Conservation (phyloP, 1,140 invertebrate genomes). For the Alviniconcha marisindica region DNA sequence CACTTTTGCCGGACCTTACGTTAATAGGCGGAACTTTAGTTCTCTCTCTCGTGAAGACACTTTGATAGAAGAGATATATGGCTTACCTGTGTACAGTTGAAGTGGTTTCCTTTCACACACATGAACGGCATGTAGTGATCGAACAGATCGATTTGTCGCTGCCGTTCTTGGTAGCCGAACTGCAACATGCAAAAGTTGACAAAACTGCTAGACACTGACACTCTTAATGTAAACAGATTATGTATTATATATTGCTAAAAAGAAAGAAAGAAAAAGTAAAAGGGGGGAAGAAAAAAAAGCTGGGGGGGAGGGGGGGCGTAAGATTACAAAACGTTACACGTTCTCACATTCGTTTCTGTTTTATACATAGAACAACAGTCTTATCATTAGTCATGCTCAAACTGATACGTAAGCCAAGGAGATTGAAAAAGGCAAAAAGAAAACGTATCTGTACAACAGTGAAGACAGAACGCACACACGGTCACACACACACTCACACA, state of each 20-base stretch:
- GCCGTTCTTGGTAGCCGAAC: constrained; percentile 5
- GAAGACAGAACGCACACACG: background rate
- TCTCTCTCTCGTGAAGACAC: too few species aligned
- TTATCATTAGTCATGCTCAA: background rate
- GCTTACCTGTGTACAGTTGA: constrained; percentile 13
- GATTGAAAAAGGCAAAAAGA: too few species aligned
- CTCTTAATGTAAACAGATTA: background rate
- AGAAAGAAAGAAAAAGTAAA: too few species aligned
- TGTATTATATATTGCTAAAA: too few species aligned
- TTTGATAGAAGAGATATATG: too few species aligned
- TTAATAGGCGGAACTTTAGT: too few species aligned
- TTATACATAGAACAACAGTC: too few species aligned
- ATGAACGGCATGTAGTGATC: constrained; percentile 22
- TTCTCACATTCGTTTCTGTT: background rate
- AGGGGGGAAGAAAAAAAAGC: too few species aligned
- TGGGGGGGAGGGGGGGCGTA: too few species aligned
- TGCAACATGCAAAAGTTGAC: background rate
- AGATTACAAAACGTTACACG: background rate
- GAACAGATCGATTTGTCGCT: constrained; percentile 16
- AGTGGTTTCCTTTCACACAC: background rate
- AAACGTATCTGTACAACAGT: background rate
- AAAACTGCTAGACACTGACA: background rate
- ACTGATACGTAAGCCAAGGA: background rate
- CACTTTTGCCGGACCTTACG: too few species aligned
- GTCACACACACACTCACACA: background rate